Conservation (phyloP, 1,140 invertebrate species). For the Tetramorium parvispinum region DNA sequence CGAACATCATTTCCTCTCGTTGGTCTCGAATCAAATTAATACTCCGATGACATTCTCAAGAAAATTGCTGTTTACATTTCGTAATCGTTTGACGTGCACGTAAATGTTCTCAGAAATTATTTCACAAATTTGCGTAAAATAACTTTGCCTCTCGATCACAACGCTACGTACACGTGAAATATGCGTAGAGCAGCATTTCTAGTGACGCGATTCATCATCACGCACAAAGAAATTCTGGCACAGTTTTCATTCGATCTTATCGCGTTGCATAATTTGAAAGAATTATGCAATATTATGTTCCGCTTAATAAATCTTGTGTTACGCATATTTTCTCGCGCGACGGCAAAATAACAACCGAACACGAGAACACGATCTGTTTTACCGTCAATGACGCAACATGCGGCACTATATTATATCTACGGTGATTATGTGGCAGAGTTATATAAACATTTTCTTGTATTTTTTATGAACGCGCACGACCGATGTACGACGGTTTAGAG, state of each 20-base stretch:
- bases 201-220: slow-evolving; percentile 27
- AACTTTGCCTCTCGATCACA: background rate
- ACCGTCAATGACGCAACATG: slow-evolving; percentile 40
- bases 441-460: slow-evolving; percentile 33
- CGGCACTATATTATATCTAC: background rate
- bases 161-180: background rate
- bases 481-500: background rate
- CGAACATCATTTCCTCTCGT: background rate
- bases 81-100: background rate
- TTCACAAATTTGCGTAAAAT: slow-evolving; percentile 5
- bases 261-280: slow-evolving; percentile 28
- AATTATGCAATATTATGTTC: slow-evolving; percentile 49
- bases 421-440: slow-evolving; percentile 34
- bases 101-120: slow-evolving; percentile 3
- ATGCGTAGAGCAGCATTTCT: background rate
- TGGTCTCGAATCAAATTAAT: background rate
- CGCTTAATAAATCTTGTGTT: slow-evolving; percentile 47
- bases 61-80: background rate
- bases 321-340: slow-evolving; percentile 32
- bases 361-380: slow-evolving; percentile 27
- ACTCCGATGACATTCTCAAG: background rate
- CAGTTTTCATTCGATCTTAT: slow-evolving; percentile 47
- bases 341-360: slow-evolving; percentile 3
- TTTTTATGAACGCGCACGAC: background rate
- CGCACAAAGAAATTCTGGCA: slow-evolving; percentile 30